Conservation (phyloP, 1,140 invertebrate genomes). For the Spodoptera frugiperda region DNA sequence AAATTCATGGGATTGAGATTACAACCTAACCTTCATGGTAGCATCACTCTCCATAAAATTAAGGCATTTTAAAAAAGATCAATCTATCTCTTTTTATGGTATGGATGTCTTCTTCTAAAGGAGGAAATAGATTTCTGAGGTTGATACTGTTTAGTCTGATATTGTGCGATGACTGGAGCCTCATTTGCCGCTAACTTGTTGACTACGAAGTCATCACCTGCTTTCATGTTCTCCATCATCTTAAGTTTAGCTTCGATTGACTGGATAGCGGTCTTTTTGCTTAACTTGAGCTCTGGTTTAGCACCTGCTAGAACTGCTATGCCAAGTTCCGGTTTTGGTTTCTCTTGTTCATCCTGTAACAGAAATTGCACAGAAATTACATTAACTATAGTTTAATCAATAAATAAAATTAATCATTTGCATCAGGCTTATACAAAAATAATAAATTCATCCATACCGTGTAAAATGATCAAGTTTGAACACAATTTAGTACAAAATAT, state of each 20-base stretch:
- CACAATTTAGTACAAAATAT: background rate
- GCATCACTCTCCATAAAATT: constrained; percentile 5
- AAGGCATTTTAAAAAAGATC: background rate
- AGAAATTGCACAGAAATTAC: too few relatives aligned
- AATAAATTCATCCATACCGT: too few relatives aligned
- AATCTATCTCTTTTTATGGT: constrained; percentile 84
- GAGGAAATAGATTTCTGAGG: constrained; percentile 80
- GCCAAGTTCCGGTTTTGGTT: constrained; percentile 90
- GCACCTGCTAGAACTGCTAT: constrained; percentile 91
- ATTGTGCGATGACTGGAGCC: constrained; percentile 89
- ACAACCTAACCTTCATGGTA: constrained; percentile 5
- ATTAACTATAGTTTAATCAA: too few relatives aligned
- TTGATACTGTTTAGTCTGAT: constrained; percentile 87
- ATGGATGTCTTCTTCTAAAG: constrained; percentile 81
- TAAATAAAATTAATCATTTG: too few relatives aligned
- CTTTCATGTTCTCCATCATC: constrained; percentile 90
- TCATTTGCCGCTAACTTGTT: constrained; percentile 89
- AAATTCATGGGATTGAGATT: constrained; percentile 2
- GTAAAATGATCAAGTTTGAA: background rate
- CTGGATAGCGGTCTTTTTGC: constrained; percentile 92
- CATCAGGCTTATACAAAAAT: background rate
- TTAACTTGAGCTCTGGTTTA: constrained; percentile 90
- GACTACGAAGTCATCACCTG: constrained; percentile 90
- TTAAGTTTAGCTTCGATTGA: constrained; percentile 95
- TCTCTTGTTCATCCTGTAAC: constrained; percentile 90